Evolutionary conservation across 1,140 invertebrate genomes (phyloP), one percentile per base, ranked within the genome.

Genomic region (Drosophila triauraria): DNA sequence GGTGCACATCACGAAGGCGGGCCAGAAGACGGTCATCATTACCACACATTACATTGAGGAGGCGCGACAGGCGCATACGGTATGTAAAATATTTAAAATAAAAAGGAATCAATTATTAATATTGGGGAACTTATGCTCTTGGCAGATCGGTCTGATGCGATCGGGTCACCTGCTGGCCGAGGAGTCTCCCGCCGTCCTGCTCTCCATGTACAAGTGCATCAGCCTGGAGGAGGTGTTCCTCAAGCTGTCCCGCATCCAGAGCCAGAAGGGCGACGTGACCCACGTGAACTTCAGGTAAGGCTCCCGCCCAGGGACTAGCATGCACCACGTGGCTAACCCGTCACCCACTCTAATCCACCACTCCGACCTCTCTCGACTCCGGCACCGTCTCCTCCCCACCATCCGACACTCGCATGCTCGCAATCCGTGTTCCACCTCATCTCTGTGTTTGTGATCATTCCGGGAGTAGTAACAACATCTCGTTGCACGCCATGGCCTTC

Each of bases 21-120:
- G 96, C 27, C 95, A 95, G 80, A 98, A 97, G 87, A 98, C 97
- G 7, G 96, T 99, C 68, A 98, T 99, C 76, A 97, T 98, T 77
- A 98, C 98, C 3, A 98, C 98, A 20, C 97, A 98, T 94, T 98
- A 98, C 83, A 98, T 98, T 71, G 97, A 98, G 93, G 98, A 99
- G 93, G 98, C 98, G 1, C 93, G 97, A 78, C 97, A 98, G 93
- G 97, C 97, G 42, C 95, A 97, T 92, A 96, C 95, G 90, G 97
- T 98, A 94, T 95, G 94, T 7, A 0, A 25, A 8, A 7, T 0
- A 20, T 4, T n/a, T 93, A 43, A 8, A 60, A n/a, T 17, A 13
- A 3, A 40, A n/a, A 10, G 9, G 2, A n/a, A 25, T 25, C 4
- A n/a, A n/a, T 9, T 23, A 10, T 2, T n/a, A 38, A 23, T 10